These are phyloP conservation scores for Oxyura jamaicensis DNA, from an alignment of 2,113 vertebrate species.

Conservation along the genomic window DNA sequence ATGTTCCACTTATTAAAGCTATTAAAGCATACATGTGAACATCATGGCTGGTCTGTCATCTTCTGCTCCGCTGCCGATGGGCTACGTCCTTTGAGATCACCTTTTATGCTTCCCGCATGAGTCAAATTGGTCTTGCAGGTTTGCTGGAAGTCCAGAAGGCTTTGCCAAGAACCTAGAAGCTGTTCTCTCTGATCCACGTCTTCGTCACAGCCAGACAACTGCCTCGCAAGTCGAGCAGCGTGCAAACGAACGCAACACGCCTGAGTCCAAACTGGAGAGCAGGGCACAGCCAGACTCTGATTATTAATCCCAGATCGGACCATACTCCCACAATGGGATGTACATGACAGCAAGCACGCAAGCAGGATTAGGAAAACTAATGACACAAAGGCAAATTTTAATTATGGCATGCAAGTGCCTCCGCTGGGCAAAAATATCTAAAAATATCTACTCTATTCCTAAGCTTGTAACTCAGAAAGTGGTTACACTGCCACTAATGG, in stretches of 20 bases:
- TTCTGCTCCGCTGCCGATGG: neutral
- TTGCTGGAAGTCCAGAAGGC: neutral
- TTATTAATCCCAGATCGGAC: neutral
- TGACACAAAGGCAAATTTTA: neutral
- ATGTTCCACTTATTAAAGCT: neutral
- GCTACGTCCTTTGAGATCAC: neutral
- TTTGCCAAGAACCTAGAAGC: conserved; percentile 8
- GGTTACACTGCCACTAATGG: neutral
- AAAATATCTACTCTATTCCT: neutral
- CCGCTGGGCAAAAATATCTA: neutral
- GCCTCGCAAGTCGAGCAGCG: neutral
- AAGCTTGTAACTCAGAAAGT: neutral
- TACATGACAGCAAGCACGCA: neutral
- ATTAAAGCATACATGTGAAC: neutral
- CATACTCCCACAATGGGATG: neutral
- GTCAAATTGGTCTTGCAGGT: neutral
- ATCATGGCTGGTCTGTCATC: neutral
- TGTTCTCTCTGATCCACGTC: neutral
- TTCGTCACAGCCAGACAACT: neutral
- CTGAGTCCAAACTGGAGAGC: neutral
- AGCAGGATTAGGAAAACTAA: neutral
- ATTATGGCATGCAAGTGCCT: neutral
- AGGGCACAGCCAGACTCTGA: neutral
- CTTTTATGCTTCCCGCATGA: neutral
- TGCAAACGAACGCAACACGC: neutral